Conservation (phyloP, 2,888 invertebrate species). For the Scelioninae gen. 1 region DNA sequence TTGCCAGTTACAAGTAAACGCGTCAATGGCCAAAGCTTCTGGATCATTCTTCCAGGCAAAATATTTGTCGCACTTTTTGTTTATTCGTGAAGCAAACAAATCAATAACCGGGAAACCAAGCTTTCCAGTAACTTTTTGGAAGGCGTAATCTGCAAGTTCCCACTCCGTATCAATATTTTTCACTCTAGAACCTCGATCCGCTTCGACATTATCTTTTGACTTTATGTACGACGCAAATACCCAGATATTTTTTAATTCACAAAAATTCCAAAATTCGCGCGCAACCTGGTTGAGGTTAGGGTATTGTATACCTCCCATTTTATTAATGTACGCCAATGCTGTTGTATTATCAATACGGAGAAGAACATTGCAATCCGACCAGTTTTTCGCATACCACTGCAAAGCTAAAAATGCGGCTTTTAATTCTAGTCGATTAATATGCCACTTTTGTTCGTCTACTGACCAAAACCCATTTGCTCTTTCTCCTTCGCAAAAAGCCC, state of each 20-base stretch:
- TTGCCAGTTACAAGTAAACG: conserved; percentile 53
- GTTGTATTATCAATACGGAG: conserved; percentile 5
- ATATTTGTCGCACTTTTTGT: conserved; percentile 49
- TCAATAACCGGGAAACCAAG: conserved; percentile 56
- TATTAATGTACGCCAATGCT: conserved; percentile 30
- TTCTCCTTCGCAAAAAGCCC: conserved; percentile 27
- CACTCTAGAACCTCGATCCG: conserved; percentile 17
- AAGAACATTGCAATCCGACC: background rate
- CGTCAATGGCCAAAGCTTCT: conserved; percentile 40
- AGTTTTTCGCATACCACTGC: background rate
- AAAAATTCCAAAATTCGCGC: conserved; percentile 38
- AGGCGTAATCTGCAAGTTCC: conserved; percentile 49
- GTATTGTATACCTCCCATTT: conserved; percentile 36
- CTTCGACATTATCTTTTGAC: conserved; percentile 14
- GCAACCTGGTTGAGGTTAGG: background rate
- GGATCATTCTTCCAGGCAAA: conserved; percentile 52
- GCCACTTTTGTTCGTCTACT: conserved; percentile 12
- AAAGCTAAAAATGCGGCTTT: conserved; percentile 31
- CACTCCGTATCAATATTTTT: conserved; percentile 61
- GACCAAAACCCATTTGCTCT: conserved; percentile 54
- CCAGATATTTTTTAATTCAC: conserved; percentile 39
- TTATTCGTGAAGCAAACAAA: conserved; percentile 61
- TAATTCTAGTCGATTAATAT: conserved; percentile 60
- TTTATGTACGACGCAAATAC: conserved; percentile 30
- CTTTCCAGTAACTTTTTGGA: conserved; percentile 12